A percentile compares a stretch with the other conserved stretches of the same genome.
phyloP scores from a whole-genome alignment of 2,113 vertebrate species.

The Eira barbara region DNA sequence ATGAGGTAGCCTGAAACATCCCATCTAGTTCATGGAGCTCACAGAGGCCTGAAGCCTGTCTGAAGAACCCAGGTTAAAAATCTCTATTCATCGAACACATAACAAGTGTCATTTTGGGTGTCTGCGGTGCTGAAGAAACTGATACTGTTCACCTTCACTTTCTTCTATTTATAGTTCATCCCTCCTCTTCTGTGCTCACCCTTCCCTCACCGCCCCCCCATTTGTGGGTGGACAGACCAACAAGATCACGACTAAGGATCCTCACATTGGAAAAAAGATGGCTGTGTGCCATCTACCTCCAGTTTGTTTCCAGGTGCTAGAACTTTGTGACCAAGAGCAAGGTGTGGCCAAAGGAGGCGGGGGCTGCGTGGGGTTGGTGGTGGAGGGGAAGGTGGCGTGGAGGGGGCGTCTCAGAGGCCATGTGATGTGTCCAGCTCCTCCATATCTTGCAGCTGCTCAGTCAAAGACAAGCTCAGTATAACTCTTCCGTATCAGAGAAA shows the following conservation, averaged over 20 bases:
- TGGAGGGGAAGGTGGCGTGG: not conserved
- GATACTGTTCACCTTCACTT: not conserved
- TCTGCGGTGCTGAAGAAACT: not conserved
- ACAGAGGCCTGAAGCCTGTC: not conserved
- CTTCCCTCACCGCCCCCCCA: not conserved
- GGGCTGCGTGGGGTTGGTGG: not conserved
- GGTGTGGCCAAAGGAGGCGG: not conserved
- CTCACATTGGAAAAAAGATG: not conserved
- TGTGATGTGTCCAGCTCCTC: not conserved
- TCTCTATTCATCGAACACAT: not conserved
- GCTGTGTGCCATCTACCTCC: not conserved
- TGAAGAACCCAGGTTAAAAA: not conserved
- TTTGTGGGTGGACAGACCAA: not conserved
- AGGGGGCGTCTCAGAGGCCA: not conserved
- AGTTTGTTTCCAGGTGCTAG: not conserved
- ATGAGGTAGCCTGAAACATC: not conserved
- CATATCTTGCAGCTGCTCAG: not conserved
- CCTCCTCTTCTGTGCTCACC: not conserved
- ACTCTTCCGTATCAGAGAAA: not conserved
- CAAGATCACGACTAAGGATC: not conserved
- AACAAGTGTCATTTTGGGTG: not conserved
- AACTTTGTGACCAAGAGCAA: not conserved
- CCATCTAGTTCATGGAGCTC: not conserved
- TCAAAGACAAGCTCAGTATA: not conserved
- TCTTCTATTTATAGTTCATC: not conserved